Percentiles rank a stretch among this genome's conserved stretches.
phyloP scores from a whole-genome alignment of 2,797 vertebrate genomes.

The Rhabdophis nuchalis region DNA sequence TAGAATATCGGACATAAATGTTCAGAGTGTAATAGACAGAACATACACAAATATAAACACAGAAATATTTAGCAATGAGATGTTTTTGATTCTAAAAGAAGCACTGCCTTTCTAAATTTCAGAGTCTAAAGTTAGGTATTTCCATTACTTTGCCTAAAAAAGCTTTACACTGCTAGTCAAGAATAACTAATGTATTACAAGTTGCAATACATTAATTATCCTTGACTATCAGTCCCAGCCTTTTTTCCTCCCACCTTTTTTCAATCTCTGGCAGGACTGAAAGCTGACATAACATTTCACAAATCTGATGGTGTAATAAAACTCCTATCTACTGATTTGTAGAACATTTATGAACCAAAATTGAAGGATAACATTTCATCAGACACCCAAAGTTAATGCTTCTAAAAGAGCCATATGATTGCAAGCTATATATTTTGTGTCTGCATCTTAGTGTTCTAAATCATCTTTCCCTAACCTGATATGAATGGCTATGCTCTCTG shows the following conservation, averaged over 20 bases:
- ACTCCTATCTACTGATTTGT: neutral
- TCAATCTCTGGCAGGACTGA: neutral
- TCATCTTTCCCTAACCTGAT: neutral
- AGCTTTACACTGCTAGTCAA: neutral
- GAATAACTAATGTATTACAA: neutral
- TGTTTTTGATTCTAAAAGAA: neutral
- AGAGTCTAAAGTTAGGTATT: neutral
- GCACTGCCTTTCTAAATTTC: neutral
- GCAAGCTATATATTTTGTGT: neutral
- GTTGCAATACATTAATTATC: neutral
- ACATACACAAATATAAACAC: neutral
- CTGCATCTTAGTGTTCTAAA: neutral
- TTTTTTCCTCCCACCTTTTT: neutral
- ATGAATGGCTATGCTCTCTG: neutral
- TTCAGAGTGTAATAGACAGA: neutral
- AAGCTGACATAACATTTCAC: neutral
- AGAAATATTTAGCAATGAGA: neutral
- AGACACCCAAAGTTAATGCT: neutral
- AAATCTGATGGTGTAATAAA: neutral
- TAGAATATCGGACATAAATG: neutral
- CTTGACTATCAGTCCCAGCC: neutral
- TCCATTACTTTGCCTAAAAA: neutral
- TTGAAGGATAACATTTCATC: neutral
- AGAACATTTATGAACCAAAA: neutral
- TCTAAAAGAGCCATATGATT: neutral